These are phyloP conservation scores for Drosophila eugracilis DNA, from an alignment of 1,140 invertebrate genomes.

Conservation along the genomic window DNA sequence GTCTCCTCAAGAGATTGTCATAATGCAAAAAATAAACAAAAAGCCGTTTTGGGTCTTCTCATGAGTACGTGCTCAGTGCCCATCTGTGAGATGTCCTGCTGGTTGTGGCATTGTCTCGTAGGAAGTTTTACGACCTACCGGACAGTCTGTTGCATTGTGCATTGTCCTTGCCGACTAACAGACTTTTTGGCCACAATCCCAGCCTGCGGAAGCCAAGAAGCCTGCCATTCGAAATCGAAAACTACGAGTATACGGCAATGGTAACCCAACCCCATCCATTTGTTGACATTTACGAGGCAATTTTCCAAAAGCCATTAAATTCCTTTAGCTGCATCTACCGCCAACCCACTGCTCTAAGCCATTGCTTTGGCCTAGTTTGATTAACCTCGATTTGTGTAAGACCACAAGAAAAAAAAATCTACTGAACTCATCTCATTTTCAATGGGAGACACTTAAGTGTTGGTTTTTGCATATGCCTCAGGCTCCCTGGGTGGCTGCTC, in stretches of 20 bases:
- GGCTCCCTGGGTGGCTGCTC: slow-evolving; percentile 30
- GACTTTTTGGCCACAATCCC: slow-evolving; percentile 26
- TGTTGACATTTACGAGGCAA: slow-evolving; percentile 78
- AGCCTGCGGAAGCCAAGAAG: slow-evolving; percentile 1
- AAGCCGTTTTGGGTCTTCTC: slow-evolving; percentile 44
- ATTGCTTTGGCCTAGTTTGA: slow-evolving; percentile 64
- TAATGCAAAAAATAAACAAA: slow-evolving; percentile 67
- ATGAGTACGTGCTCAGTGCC: slow-evolving; percentile 57
- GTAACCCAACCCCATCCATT: slow-evolving; percentile 47
- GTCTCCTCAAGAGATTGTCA: slow-evolving; percentile 58
- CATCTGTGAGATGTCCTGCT: slow-evolving; percentile 51
- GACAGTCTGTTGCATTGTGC: slow-evolving; percentile 64
- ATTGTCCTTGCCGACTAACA: slow-evolving; percentile 36
- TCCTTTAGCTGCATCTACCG: slow-evolving; percentile 13
- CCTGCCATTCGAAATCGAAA: slow-evolving; percentile 6
- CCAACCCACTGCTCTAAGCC: slow-evolving; percentile 6
- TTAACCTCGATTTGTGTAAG: slow-evolving; percentile 64
- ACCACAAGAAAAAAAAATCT: slow-evolving; percentile 35
- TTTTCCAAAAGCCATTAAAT: slow-evolving; percentile 70
- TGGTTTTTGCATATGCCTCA: slow-evolving; percentile 37
- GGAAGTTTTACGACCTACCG: slow-evolving; percentile 74
- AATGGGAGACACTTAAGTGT: slow-evolving; percentile 19
- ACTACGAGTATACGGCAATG: background rate
- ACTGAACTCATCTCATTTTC: slow-evolving; percentile 9
- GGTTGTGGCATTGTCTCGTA: slow-evolving; percentile 49